phyloP scores from a whole-genome alignment of 2,797 vertebrate species.

The Clamator glandarius region DNA sequence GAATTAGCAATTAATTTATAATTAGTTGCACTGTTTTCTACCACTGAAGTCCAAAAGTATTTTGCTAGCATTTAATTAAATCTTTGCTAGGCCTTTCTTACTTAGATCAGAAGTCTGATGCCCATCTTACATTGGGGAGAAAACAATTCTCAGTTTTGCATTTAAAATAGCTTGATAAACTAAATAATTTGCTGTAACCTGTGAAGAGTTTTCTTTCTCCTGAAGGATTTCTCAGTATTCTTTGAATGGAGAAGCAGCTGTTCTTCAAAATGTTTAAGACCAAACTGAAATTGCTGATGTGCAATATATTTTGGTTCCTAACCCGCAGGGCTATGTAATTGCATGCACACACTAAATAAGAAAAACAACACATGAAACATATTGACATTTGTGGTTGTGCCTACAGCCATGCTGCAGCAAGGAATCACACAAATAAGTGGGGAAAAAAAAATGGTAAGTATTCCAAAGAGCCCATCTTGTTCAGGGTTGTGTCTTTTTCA shows the following conservation, averaged over 20 bases:
- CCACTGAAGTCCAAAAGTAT: not conserved
- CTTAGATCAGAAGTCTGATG: constrained; percentile 9
- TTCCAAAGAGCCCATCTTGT: constrained; percentile 1
- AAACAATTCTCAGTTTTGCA: constrained; percentile 23
- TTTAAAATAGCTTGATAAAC: not conserved
- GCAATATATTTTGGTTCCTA: constrained; percentile 29
- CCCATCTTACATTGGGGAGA: not conserved
- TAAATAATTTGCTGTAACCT: not conserved
- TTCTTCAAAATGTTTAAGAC: not conserved
- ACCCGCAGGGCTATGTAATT: constrained; percentile 41
- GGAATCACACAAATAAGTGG: not conserved
- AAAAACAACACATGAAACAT: constrained; percentile 43
- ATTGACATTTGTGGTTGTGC: constrained; percentile 52
- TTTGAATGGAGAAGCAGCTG: not conserved
- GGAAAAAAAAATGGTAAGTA: not conserved
- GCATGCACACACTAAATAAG: constrained; percentile 11
- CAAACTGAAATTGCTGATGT: constrained; percentile 29
- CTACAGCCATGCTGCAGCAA: constrained; percentile 30
- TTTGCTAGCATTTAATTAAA: constrained; percentile 16
- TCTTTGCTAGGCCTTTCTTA: not conserved
- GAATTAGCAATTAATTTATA: not conserved
- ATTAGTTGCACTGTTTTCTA: not conserved
- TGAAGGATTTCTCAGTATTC: constrained; percentile 11
- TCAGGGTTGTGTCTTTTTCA: not conserved
- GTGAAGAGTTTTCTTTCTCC: constrained; percentile 30